Base-by-base conservation (phyloP, 2,113 vertebrate species). In the Lucifuga dentata region DNA sequence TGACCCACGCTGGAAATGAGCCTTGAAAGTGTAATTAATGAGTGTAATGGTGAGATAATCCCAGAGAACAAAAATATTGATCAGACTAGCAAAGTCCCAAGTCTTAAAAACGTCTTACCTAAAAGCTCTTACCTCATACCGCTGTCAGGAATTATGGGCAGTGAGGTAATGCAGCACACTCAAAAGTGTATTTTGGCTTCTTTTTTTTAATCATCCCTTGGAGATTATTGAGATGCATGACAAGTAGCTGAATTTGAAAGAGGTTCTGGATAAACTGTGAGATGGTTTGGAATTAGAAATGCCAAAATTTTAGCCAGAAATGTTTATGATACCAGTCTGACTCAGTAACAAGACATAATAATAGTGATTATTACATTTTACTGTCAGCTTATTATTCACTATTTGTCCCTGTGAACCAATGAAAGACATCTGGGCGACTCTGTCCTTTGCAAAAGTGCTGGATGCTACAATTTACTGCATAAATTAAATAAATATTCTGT, bases 1-100 rank as follows among this genome's bases (percentile, higher is more conserved):
- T 33, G 61, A 70, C 76, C 83, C 66, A 51, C 36, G 29, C 70
- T 83, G 86, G 87, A 90, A 90, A 90, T 85, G 80, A 91, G 87
- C 88, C 90, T 88, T 88, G 87, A 88, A 89, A 87, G 84, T 84
- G 81, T 80, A 88, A 91, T 88, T 88, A 89, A 90, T 85, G 87
- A 86, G 80, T 19, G 32, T 80, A 52, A 73, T 57, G 74, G 76
- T 84, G 80, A 90, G 88, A 91, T 90, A 89, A 91, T 92, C 87
- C 85, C 76, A 76, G 65, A 23, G 73, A 79, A 83, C 71, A 81
- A 85, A 90, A 89, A 84, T 91, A 92, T 91, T 76, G 91, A 92
- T 91, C 84, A 80, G 49, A 62, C 53, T 71, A 19, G 64, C 58
- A 79, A 90, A 87, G 75, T 78, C 79, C 45, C 58, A 73, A 78